phyloP scores from a whole-genome alignment of 2,797 vertebrate genomes.

The Trachurus trachurus region DNA sequence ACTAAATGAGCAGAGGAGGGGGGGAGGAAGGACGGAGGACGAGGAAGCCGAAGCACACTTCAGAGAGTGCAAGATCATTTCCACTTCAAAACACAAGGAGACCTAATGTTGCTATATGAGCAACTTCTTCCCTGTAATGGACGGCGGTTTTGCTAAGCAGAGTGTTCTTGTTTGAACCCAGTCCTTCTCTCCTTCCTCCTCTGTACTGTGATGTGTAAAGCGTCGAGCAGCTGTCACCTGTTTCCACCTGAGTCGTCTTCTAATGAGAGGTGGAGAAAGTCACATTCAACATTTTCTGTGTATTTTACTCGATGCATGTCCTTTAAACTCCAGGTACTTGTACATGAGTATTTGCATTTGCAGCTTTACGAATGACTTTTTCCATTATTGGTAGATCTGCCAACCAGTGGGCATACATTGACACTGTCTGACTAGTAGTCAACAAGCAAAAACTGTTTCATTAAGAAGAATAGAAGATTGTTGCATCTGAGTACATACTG shows the following conservation, averaged over 20 bases:
- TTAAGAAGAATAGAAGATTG: too few species aligned
- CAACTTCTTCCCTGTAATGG: constrained; percentile 17
- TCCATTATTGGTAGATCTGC: not conserved
- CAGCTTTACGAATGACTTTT: not conserved
- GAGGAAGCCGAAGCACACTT: constrained; percentile 30
- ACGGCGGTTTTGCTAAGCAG: constrained; percentile 8
- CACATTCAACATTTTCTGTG: not conserved
- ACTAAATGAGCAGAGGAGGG: constrained; percentile 40
- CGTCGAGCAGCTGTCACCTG: not conserved
- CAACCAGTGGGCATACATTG: too few species aligned
- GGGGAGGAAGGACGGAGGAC: constrained; percentile 21
- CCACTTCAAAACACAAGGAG: constrained; percentile 53
- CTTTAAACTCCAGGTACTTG: not conserved
- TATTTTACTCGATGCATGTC: not conserved
- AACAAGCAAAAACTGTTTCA: too few species aligned
- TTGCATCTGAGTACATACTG: too few species aligned
- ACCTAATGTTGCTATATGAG: constrained; percentile 23
- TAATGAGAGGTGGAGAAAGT: not conserved
- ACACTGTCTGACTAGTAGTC: too few species aligned
- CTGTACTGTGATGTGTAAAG: not conserved
- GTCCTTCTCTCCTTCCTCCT: not conserved
- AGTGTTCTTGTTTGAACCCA: constrained; percentile 20
- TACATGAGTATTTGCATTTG: not conserved
- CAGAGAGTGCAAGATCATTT: constrained; percentile 41
- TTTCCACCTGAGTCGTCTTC: not conserved